Evolutionary conservation across 2,888 invertebrate species (phyloP).

Genomic region (Loripinus fragilis): DNA sequence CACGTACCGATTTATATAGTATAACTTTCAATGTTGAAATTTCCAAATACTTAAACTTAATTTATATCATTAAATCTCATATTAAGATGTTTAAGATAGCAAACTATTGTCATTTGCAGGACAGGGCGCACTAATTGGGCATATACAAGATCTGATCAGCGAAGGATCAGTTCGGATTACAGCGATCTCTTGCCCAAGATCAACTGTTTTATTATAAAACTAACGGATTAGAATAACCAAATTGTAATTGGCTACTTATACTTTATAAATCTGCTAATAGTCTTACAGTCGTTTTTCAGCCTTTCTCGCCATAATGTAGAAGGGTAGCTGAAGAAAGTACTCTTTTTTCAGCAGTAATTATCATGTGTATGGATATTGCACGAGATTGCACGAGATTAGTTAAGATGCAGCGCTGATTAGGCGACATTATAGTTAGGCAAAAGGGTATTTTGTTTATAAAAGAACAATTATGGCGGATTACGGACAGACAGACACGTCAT

Average conservation of each 20-base stretch:
- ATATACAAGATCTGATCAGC: slow-evolving; percentile 1
- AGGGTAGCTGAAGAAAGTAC: too few species aligned
- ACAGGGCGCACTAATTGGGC: slow-evolving; percentile 6
- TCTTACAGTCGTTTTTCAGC: not conserved
- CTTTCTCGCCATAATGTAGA: not conserved
- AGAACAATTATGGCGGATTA: not conserved
- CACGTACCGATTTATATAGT: too few species aligned
- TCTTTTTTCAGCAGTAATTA: too few species aligned
- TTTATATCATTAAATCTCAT: slow-evolving; percentile 19
- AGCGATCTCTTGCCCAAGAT: slow-evolving; percentile 2
- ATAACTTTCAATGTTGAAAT: slow-evolving; percentile 14
- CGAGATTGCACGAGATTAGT: too few species aligned
- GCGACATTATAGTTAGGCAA: too few species aligned
- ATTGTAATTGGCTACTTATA: slow-evolving; percentile 14
- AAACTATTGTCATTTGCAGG: slow-evolving; percentile 5
- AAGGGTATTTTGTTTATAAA: too few species aligned
- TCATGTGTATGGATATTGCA: too few species aligned
- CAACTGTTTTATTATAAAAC: slow-evolving; percentile 5
- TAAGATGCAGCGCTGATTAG: too few species aligned
- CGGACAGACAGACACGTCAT: not conserved
- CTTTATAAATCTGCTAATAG: slow-evolving; percentile 15
- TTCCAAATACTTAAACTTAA: slow-evolving; percentile 9
- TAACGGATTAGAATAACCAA: slow-evolving; percentile 19
- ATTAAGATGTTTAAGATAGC: slow-evolving; percentile 6
- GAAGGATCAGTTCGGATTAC: slow-evolving; percentile 10